Evolutionary conservation across 2,113 vertebrate genomes (phyloP).

Genomic region (Phoxinus phoxinus): DNA sequence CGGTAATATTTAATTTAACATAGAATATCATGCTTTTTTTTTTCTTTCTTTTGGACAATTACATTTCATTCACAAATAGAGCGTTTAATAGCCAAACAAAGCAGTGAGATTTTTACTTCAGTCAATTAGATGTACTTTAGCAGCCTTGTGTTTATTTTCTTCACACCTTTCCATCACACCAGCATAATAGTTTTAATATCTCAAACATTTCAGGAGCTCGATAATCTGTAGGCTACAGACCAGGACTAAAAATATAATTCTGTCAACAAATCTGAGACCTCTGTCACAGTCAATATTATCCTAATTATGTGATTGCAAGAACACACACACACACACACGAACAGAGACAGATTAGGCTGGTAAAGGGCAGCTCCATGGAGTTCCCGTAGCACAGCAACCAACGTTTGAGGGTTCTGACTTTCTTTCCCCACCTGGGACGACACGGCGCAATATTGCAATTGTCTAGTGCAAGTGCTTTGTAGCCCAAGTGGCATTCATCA

Average conservation of each 20-base stretch:
- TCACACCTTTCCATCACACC: not conserved
- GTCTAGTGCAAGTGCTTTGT: constrained; percentile 26
- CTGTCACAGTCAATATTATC: constrained; percentile 52
- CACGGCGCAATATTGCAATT: constrained; percentile 35
- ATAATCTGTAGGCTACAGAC: constrained; percentile 16
- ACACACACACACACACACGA: constrained; percentile 14
- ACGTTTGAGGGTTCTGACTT: constrained; percentile 28
- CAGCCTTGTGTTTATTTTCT: not conserved
- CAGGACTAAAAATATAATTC: constrained; percentile 53
- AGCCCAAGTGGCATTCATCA: constrained; percentile 42
- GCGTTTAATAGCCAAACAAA: not conserved
- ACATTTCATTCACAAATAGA: not conserved
- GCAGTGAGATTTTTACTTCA: not conserved
- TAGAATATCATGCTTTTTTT: not conserved
- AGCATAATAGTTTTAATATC: constrained; percentile 22
- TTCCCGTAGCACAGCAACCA: constrained; percentile 28
- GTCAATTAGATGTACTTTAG: not conserved
- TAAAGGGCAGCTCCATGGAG: constrained; percentile 38
- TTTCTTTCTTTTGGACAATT: not conserved
- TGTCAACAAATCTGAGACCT: constrained; percentile 42
- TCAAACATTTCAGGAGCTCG: not conserved
- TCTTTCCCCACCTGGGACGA: constrained; percentile 31
- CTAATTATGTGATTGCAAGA: constrained; percentile 31
- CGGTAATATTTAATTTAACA: too few species aligned
- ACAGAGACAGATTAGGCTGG: not conserved